Conservation (phyloP, 1,140 invertebrate species). For the Ditylenchus dipsaci region DNA sequence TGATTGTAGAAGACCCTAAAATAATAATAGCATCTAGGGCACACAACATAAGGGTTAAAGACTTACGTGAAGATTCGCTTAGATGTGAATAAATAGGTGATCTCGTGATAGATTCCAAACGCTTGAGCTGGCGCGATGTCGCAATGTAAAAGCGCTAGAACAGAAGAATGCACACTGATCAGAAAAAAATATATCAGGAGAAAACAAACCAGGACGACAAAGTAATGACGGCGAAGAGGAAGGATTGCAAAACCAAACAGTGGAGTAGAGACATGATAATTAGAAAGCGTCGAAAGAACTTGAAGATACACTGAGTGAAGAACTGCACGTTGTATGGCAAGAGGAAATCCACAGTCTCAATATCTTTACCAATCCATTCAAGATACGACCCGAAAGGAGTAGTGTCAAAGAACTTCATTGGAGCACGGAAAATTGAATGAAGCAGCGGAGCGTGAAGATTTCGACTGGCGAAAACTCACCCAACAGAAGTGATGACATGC, state of each 20-base stretch:
- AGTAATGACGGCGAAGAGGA: constrained; percentile 64
- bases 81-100: constrained; percentile 93
- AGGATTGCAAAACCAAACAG: constrained; percentile 63
- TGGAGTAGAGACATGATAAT: constrained; percentile 63
- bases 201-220: constrained; percentile 58
- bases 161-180: neutral
- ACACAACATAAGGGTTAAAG: neutral
- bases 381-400: constrained; percentile 70
- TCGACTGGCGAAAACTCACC: constrained; percentile 47
- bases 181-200: constrained; percentile 20
- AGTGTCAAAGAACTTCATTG: constrained; percentile 67
- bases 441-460: constrained; percentile 74
- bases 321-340: constrained; percentile 48
- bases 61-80: constrained; percentile 45
- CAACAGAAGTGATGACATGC: constrained; percentile 40
- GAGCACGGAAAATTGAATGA: constrained; percentile 69
- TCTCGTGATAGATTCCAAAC: constrained; percentile 85
- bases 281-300: constrained; percentile 61
- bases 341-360: constrained; percentile 46
- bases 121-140: constrained; percentile 85
- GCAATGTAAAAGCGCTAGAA: constrained; percentile 86
- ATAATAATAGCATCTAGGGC: neutral
- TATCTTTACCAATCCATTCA: constrained; percentile 67
- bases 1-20: constrained; percentile 60
- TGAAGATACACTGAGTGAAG: constrained; percentile 55